phyloP scores from a whole-genome alignment of 2,888 invertebrate genomes.

The Cactoblastis cactorum region DNA sequence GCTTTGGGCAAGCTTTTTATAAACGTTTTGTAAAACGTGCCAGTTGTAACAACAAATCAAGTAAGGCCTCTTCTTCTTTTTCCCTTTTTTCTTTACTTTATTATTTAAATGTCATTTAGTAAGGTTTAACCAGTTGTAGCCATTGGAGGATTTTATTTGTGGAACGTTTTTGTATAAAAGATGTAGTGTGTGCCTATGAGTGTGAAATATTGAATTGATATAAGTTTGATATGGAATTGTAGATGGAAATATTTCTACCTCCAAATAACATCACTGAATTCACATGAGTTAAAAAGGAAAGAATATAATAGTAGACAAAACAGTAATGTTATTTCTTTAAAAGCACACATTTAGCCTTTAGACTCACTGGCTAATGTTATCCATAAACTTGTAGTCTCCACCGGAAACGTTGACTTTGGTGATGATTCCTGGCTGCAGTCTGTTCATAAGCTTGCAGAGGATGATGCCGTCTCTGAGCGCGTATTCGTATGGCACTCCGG shows the following conservation, averaged over 20 bases:
- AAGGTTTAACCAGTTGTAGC: no score
- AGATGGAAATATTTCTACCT: background rate
- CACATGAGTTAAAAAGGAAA: no score
- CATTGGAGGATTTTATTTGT: no score
- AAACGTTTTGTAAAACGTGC: no score
- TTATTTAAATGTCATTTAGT: no score
- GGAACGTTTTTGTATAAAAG: no score
- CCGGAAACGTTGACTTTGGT: constrained; percentile 90
- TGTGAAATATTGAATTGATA: no score
- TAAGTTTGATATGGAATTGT: background rate
- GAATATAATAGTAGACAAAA: background rate
- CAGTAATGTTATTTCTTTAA: background rate
- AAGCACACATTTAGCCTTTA: background rate
- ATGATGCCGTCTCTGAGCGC: constrained; percentile 90
- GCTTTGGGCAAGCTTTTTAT: no score
- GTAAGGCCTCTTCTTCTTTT: no score
- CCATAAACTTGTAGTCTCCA: constrained; percentile 98
- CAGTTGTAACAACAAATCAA: no score
- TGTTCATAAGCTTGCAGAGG: constrained; percentile 94
- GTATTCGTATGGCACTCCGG: constrained; percentile 85
- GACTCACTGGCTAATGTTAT: constrained; percentile 93
- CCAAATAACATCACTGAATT: background rate
- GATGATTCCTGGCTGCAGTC: constrained; percentile 90
- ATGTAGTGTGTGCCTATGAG: no score
- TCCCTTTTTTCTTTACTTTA: no score